Conservation (phyloP, 2,888 invertebrate species). For the Hirtodrosophila duncani region DNA sequence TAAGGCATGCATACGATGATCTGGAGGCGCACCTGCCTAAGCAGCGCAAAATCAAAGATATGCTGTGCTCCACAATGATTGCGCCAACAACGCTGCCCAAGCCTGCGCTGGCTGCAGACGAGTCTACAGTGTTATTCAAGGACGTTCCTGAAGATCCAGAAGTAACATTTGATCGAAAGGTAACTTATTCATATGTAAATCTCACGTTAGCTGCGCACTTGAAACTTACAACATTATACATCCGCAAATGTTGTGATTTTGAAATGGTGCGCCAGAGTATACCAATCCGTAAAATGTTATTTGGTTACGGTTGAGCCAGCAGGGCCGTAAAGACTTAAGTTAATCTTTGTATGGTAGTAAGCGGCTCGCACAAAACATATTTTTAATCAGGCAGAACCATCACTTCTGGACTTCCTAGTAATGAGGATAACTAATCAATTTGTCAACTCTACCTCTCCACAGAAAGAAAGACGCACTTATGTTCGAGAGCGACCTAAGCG, state of each 20-base stretch:
- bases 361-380: slow-evolving; percentile 44
- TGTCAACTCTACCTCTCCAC: slow-evolving; percentile 1
- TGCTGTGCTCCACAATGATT: slow-evolving; percentile 74
- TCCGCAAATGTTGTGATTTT: too few species aligned
- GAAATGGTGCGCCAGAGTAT: slow-evolving; percentile 46
- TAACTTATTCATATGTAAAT: slow-evolving; percentile 18
- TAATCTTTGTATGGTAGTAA: slow-evolving; percentile 64
- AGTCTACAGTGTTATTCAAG: slow-evolving; percentile 58
- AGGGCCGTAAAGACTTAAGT: slow-evolving; percentile 62
- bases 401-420: neutral
- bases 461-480: slow-evolving; percentile 73
- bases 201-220: too few species aligned
- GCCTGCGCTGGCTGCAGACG: slow-evolving; percentile 8
- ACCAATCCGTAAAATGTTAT: slow-evolving; percentile 32
- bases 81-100: neutral
- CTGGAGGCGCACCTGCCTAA: slow-evolving; percentile 10
- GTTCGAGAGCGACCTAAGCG: slow-evolving; percentile 55
- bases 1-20: slow-evolving; percentile 45
- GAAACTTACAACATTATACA: too few species aligned
- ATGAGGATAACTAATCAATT: neutral
- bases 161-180: slow-evolving; percentile 68
- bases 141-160: slow-evolving; percentile 61
- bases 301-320: slow-evolving; percentile 48
- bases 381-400: neutral
- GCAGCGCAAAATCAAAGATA: slow-evolving; percentile 66